phyloP scores from a whole-genome alignment of 1,140 invertebrate genomes.

The Heliconius congener region DNA sequence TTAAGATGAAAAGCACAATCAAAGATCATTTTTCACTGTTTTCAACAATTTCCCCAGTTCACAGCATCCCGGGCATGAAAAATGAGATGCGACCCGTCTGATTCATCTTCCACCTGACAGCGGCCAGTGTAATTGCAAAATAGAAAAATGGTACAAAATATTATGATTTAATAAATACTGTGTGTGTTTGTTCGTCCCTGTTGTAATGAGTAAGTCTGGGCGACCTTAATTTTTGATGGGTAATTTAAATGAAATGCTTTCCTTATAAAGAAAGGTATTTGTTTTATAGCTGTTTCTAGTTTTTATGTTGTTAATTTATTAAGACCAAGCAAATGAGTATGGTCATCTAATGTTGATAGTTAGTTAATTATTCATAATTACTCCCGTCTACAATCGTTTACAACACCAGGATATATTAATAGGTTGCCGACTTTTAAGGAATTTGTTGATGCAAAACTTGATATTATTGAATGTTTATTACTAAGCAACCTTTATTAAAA shows the following conservation, averaged over 20 bases:
- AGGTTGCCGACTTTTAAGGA: too few species aligned
- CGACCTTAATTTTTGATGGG: neutral
- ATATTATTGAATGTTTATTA: too few species aligned
- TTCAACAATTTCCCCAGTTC: conserved; percentile 26
- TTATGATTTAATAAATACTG: conserved; percentile 13
- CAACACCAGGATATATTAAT: too few species aligned
- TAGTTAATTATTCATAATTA: too few species aligned
- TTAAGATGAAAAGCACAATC: conserved; percentile 21
- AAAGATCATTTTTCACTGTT: conserved; percentile 36
- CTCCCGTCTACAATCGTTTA: too few species aligned
- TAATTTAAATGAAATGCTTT: neutral
- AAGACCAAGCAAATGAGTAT: too few species aligned
- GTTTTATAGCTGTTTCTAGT: neutral
- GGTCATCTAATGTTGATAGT: too few species aligned
- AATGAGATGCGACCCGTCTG: conserved; percentile 26
- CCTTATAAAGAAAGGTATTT: neutral
- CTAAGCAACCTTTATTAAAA: too few species aligned
- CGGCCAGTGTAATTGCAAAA: conserved; percentile 25
- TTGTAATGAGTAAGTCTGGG: neutral
- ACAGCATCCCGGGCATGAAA: conserved; percentile 28
- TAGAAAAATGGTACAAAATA: conserved; percentile 19
- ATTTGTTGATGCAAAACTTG: too few species aligned
- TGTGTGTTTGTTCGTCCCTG: neutral
- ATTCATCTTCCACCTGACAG: conserved; percentile 32
- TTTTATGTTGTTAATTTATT: too few species aligned